Evolutionary conservation across 2,888 invertebrate genomes (phyloP), one percentile per base, ranked within the genome.

Genomic region (Ctenicera cuprea): DNA sequence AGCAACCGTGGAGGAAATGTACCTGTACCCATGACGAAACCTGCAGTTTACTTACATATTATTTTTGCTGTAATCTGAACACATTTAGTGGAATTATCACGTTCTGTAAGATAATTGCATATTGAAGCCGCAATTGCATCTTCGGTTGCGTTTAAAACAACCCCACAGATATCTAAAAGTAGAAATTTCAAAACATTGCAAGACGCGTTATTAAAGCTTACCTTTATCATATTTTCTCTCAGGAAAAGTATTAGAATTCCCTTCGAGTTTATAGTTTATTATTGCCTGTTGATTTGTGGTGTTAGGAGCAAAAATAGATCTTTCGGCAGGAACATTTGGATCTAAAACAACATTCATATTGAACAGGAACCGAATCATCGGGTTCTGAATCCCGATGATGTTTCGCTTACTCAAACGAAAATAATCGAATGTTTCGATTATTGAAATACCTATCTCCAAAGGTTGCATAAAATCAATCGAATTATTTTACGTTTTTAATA

Each of bases 121-220:
- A 68, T 48, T 26, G 41, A 16, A 0, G 30, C n/a, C 0, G 61
- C 68, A 20, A 38, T 38, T 20, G 14, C 9, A 14, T 45, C 61
- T 20, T 68, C 61, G 5, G 77, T 14, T 14, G 64, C 37, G 63
- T 77, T 78, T 62, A 79, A 54, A 3, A 77, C 72, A 20, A 79
- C 26, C 12, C 79, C 78, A 50, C 78, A 78, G 16, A 77, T 70
- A 68, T 78, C 78, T 79, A 52, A 37, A 59, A 57, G 16, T 33
- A 30, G 16, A 37, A 37, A 8, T 18, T 16, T 37, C 0, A 37
- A 37, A 37, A 16, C 1, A 4, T 59, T 37, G 7, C 2, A 14
- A 4, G 3, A 3, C 12, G 2, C 20, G 12, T 3, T 3, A 52
- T 3, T 12, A 0, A 12, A 20, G 12, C 7, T 59, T 38, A 59